Base-by-base conservation (phyloP, 2,888 invertebrate genomes). In the Tiliacea citrago region DNA sequence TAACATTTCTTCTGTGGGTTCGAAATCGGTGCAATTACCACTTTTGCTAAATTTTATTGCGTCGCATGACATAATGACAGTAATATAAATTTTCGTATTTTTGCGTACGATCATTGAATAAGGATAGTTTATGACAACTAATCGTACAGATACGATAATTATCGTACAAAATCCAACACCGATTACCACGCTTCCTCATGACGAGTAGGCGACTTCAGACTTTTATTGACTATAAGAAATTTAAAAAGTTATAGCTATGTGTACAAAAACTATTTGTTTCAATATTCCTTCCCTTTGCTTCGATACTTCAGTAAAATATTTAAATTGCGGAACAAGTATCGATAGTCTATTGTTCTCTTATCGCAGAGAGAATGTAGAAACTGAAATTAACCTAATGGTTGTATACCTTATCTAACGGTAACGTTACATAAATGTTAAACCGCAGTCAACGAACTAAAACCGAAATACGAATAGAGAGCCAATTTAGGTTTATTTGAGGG, bases 341-440 rank as follows among this genome's bases (percentile, higher is more conserved):
- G 35, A 21, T 58, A 42, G 39, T 24, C 21, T 65, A 60, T 65
- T 65, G 63, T 42, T 60, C n/a, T 21, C 12, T 79, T 77, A 77
- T 77, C 77, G 63, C 3, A 18, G n/a, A 13, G 18, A 21, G 29
- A 72, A 42, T 53, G 72, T 47, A 47, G 6, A 35, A 58, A 79
- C n/a, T 61, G 53, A 42, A 77, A 16, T 49, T 42, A 42, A 21
- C 2, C 18, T 61, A 69, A 77, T 69, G 69, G 45, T 18, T 77
- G 24, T 21, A 18, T 10, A 3, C n/a, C 42, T 53, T 76, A 77
- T 76, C 61, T 61, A 24, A 69, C 6, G 18, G 16, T 49, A n/a
- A 65, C 49, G 35, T 53, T 53, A 39, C n/a, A 10, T 18, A n/a
- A 35, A 47, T 39, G 39, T 60, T 9, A n/a, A 7, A 8, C 24